Percentiles rank a stretch among this genome's conserved stretches.
Conservation (phyloP, 2,888 invertebrate species). For the Biston betularia region DNA sequence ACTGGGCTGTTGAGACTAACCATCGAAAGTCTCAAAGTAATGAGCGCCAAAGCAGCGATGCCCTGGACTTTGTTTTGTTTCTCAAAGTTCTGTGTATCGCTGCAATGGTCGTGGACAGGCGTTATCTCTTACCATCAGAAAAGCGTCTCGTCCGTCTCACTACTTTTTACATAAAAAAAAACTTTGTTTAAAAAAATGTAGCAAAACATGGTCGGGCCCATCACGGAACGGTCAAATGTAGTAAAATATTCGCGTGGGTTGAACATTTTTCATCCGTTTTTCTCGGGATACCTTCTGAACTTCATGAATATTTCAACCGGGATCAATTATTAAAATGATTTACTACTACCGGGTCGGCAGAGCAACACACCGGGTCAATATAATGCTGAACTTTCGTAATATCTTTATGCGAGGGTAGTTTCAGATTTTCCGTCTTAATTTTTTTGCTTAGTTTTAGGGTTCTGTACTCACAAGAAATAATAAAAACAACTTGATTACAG, state of each 20-base stretch:
- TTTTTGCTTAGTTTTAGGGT: conserved; percentile 30
- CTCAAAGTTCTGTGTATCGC: too few relatives aligned
- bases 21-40: too few relatives aligned
- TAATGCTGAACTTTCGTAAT: conserved; percentile 59
- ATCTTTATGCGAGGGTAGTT: conserved; percentile 48
- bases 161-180: too few relatives aligned
- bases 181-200: conserved; percentile 39
- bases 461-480: neutral
- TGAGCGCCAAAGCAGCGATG: too few relatives aligned
- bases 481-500: neutral
- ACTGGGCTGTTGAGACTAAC: too few relatives aligned
- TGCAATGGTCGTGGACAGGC: too few relatives aligned
- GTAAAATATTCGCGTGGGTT: conserved; percentile 66
- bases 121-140: too few relatives aligned
- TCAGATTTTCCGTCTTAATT: conserved; percentile 48
- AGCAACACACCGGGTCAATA: conserved; percentile 63
- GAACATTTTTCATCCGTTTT: conserved; percentile 79
- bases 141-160: too few relatives aligned
- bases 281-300: conserved; percentile 73
- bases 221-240: conserved; percentile 65
- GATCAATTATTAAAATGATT: conserved; percentile 86
- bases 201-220: conserved; percentile 48
- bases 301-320: conserved; percentile 82
- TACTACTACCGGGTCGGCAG: conserved; percentile 68
- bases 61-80: too few relatives aligned